These are phyloP conservation scores for Pomacea canaliculata DNA, from an alignment of 2,888 invertebrate genomes.

Conservation along the genomic window DNA sequence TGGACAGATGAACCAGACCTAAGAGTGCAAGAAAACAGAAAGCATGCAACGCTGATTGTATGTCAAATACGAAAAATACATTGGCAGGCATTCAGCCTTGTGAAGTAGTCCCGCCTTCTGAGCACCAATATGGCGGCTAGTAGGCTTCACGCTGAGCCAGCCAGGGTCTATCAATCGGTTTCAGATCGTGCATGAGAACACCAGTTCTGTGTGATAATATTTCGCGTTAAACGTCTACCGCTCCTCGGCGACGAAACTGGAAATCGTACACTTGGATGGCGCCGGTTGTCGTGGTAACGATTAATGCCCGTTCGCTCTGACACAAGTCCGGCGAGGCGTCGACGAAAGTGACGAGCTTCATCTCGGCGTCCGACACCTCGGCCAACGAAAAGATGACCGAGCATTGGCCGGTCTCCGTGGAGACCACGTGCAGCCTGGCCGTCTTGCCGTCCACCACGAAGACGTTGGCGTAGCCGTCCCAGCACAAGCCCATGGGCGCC, in stretches of 20 bases:
- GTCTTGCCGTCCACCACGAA: slow-evolving; percentile 25
- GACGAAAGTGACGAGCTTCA: slow-evolving; percentile 25
- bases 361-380: slow-evolving; percentile 11
- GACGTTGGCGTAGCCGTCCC: slow-evolving; percentile 13
- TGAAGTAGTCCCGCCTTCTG: no score
- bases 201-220: no score
- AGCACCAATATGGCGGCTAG: no score
- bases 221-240: no score
- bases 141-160: no score
- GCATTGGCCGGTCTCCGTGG: slow-evolving; percentile 11
- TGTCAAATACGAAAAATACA: no score
- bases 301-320: slow-evolving; percentile 15
- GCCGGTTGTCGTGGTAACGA: slow-evolving; percentile 23
- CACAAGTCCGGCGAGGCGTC: slow-evolving; percentile 24
- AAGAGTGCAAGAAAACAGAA: no score
- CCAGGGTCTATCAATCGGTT: no score
- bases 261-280: slow-evolving; percentile 22
- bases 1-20: no score
- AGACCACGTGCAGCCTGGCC: slow-evolving; percentile 19
- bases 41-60: no score
- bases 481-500: slow-evolving; percentile 23
- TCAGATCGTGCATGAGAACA: no score
- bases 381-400: slow-evolving; percentile 19
- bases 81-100: no score
- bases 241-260: background rate